A percentile compares a stretch with the other conserved stretches of the same genome.
Evolutionary conservation across 2,888 invertebrate genomes (phyloP).

Genomic region (Pseudococcus viburni): DNA sequence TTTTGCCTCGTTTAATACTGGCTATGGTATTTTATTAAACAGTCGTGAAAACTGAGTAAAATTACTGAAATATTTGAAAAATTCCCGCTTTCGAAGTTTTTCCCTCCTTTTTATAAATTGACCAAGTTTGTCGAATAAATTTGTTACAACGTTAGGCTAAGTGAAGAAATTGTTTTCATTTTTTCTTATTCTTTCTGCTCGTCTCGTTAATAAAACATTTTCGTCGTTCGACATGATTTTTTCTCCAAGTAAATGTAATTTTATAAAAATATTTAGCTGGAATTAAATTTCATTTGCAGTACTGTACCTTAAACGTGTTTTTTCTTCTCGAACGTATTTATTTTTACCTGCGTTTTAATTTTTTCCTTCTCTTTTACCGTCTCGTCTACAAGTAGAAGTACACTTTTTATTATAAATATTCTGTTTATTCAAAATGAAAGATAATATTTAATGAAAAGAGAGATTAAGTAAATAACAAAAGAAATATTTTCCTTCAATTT

Average conservation of each 20-base stretch:
- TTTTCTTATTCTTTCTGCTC: neutral
- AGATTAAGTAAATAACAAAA: slow-evolving; percentile 54
- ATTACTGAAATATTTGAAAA: slow-evolving; percentile 47
- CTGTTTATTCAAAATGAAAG: slow-evolving; percentile 49
- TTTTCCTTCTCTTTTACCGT: neutral
- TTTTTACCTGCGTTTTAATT: slow-evolving; percentile 30
- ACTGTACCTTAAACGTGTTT: slow-evolving; percentile 9
- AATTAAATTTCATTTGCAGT: slow-evolving; percentile 44
- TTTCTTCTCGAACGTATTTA: neutral
- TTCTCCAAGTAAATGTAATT: slow-evolving; percentile 3
- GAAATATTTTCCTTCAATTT: slow-evolving; percentile 54
- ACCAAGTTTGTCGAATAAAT: slow-evolving; percentile 24
- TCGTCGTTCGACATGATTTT: slow-evolving; percentile 22
- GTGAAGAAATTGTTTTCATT: slow-evolving; percentile 6
- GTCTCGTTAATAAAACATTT: slow-evolving; percentile 16
- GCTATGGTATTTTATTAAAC: neutral
- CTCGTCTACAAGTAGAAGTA: neutral
- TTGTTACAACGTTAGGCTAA: neutral
- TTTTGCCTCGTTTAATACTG: neutral
- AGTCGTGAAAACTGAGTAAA: slow-evolving; percentile 17
- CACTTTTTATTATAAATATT: slow-evolving; percentile 16
- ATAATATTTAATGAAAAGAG: slow-evolving; percentile 49
- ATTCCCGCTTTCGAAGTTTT: neutral
- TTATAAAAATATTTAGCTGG: slow-evolving; percentile 25
- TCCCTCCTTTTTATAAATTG: neutral